Evolutionary conservation across 2,888 invertebrate species (phyloP), one percentile per base, ranked within the genome.

Genomic region (Andrena hattorfiana): DNA sequence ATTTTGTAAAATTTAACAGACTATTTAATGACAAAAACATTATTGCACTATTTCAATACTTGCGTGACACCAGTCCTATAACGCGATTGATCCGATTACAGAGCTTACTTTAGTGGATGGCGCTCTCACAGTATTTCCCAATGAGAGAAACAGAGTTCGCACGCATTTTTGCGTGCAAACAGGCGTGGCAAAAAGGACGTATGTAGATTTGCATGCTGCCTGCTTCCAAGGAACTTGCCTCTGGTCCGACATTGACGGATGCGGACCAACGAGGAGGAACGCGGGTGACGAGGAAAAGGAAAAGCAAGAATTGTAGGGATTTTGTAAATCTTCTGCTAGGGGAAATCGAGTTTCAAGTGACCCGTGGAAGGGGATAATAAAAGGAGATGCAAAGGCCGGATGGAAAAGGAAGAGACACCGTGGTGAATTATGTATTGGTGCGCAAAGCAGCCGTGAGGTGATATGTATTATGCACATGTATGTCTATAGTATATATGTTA

Each of bases 161-260:
- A 59, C 71, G 80, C 71, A 69, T 67, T 80, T 75, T 63, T 80
- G 75, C 75, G 75, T 75, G 77, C 63, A 59, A 10, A 68, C 54
- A 81, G 73, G 63, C 74, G 81, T 73, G 69, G 49, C 56, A 49
- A 54, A 23, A 59, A 42, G 26, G 59, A 42, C 54, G 71, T 56
- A 72, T 56, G 66, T 71, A 69, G 70, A 66, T 56, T 56, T 62
- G 73, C 68, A 63, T 63, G 64, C 72, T 75, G 68, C 77, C 66
- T 59, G 63, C 68, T 75, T 71, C 68, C 35, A 60, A 63, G 60
- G 73, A 84, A 77, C 76, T 76, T 74, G 59, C 67, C n/a, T n/a
- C 26, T 32, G 59, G 32, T 54, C 20, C 59, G 84, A 84, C 84
- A 78, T 82, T 84, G 84, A 84, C 75, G 68, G 72, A 84, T 84